Percentiles rank a stretch among this genome's conserved stretches.
Conservation (phyloP, 2,797 vertebrate genomes). For the Lagocephalus sceleratus region DNA sequence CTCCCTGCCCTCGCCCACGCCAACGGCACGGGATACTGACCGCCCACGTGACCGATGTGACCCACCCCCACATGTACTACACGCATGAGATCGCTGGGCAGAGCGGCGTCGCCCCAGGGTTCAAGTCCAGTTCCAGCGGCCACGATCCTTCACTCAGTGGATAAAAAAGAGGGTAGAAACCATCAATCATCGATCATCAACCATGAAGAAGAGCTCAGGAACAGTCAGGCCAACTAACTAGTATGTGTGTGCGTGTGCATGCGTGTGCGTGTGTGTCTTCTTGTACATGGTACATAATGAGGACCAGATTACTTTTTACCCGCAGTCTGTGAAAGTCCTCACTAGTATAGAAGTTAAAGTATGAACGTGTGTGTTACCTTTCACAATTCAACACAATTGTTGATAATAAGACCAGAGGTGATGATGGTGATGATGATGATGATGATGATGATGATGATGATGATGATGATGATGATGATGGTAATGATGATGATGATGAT, state of each 20-base stretch:
- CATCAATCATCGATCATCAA: neutral
- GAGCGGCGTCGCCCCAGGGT: neutral
- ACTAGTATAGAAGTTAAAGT: too few species aligned
- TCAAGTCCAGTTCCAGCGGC: neutral
- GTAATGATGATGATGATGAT: neutral
- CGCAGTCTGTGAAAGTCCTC: too few species aligned
- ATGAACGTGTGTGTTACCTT: constrained; percentile 10
- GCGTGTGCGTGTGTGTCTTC: too few species aligned
- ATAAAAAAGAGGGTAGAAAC: neutral
- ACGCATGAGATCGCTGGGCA: constrained; percentile 1
- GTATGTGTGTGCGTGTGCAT: too few species aligned
- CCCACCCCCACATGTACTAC: constrained; percentile 5
- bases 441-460: neutral
- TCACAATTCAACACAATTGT: constrained; percentile 9
- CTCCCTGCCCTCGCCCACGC: constrained; percentile 45
- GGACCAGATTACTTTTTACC: too few species aligned
- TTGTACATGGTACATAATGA: too few species aligned
- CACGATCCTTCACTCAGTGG: neutral
- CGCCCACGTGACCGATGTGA: constrained; percentile 8
- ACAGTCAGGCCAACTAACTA: too few species aligned
- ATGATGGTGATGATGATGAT: neutral
- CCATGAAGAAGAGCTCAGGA: too few species aligned
- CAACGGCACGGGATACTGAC: constrained; percentile 71
- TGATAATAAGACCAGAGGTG: constrained; percentile 1
- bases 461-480: neutral